phyloP scores from a whole-genome alignment of 2,797 vertebrate genomes.

The Spizella passerina region DNA sequence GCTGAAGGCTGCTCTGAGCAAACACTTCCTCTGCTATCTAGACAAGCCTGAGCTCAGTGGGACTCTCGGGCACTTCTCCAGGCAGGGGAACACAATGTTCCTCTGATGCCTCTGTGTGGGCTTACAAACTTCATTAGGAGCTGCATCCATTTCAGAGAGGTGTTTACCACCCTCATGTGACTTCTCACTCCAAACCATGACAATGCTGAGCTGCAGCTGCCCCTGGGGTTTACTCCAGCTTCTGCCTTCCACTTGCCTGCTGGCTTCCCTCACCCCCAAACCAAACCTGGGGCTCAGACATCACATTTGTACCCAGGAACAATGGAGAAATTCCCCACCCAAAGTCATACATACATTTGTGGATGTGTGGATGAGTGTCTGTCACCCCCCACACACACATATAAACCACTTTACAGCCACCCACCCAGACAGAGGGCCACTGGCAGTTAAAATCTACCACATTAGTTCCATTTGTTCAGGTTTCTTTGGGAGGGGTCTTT shows the following conservation, averaged over 20 bases:
- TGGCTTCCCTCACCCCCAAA: not conserved
- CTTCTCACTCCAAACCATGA: not conserved
- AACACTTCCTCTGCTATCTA: not conserved
- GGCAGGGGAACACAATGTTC: conserved; percentile 23
- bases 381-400: not conserved
- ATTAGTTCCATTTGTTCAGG: not conserved
- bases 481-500: not conserved
- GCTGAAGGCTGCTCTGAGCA: not conserved
- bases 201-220: not conserved
- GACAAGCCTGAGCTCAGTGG: not conserved
- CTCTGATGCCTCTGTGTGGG: not conserved
- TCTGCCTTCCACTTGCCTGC: not conserved
- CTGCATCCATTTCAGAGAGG: not conserved
- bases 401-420: not conserved
- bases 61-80: conserved; percentile 7
- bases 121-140: not conserved
- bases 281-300: not conserved
- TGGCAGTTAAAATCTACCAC: not conserved
- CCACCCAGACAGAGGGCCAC: not conserved
- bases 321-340: not conserved
- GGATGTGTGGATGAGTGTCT: no score
- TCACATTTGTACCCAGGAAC: accelerated
- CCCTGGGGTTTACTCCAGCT: not conserved
- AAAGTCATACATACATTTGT: accelerated
- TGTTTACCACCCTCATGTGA: not conserved